Evolutionary conservation across 1,140 invertebrate species (phyloP).

Genomic region (Drosophila arawakana): DNA sequence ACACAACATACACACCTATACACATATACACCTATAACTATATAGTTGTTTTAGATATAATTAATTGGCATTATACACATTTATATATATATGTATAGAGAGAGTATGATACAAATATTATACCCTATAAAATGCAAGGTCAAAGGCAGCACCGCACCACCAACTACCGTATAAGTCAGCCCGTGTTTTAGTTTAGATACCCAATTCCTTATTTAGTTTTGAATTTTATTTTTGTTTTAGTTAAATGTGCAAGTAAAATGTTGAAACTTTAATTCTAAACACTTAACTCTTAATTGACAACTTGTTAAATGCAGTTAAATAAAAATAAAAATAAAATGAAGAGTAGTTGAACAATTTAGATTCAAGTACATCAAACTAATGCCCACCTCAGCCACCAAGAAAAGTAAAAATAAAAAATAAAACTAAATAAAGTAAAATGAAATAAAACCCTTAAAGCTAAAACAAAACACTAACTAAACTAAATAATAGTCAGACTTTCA

Average conservation of each 20-base stretch:
- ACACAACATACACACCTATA: conserved; percentile 46
- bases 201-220: conserved; percentile 60
- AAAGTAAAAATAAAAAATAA: conserved; percentile 35
- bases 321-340: neutral
- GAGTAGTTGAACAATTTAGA: conserved; percentile 7
- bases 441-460: conserved; percentile 17
- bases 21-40: conserved; percentile 33
- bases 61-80: conserved; percentile 55
- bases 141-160: conserved; percentile 48
- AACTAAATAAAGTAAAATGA: neutral
- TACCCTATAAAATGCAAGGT: conserved; percentile 35
- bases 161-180: conserved; percentile 70
- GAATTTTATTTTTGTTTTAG: conserved; percentile 77
- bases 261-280: conserved; percentile 25
- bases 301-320: conserved; percentile 27
- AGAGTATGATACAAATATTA: conserved; percentile 2
- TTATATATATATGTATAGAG: no score
- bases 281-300: conserved; percentile 36
- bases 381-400: conserved; percentile 81
- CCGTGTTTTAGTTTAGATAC: conserved; percentile 60
- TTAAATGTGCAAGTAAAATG: conserved; percentile 75
- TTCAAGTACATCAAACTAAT: conserved; percentile 62
- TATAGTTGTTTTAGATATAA: conserved; percentile 69
- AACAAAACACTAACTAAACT: conserved; percentile 16
- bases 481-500: conserved; percentile 70